Evolutionary conservation across 2,797 vertebrate genomes (phyloP), one percentile per base, ranked within the genome.

Genomic region (Sebastes taczanowskii): DNA sequence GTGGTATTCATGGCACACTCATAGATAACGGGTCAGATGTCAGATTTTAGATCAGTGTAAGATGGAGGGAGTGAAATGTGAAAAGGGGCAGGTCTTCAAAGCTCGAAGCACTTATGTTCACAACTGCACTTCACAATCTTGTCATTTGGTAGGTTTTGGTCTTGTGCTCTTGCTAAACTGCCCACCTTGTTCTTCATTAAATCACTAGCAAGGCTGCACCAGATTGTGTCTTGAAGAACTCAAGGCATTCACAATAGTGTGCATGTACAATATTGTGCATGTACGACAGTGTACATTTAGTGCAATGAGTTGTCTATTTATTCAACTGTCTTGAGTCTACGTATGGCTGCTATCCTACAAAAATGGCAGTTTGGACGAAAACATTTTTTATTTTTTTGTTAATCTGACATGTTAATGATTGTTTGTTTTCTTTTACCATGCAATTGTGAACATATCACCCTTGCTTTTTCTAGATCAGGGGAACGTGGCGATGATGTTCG

Each of bases 291-390:
- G 89, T 89, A 89, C 84, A 79, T 58, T 87, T 92, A 92, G 88
- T 93, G 92, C 90, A 93, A 86, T 78, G 91, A 80, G 84, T 85
- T 66, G 79, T 88, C 83, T 92, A 56, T 72, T 65, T 85, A 63
- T 80, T 83, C 56, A 81, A 74, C 88, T 76, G 86, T 90, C 88
- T 92, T 60, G 83, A 88, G 86, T 91, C 87, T 88, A 87, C 74
- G 46, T 96, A 96, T 96, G 95, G 95, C 95, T 96, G 93, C 95
- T 96, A 95, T 96, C 95, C 95, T 95, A 96, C 89, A 89, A 94
- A 93, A 93, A 94, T 95, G 95, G 95, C 95, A 96, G 95, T 96
- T 94, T 92, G 90, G 84, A 86, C 69, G 29, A 83, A 84, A 86
- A 49, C 4, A 4, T 67, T 61, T 23, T 64, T 80, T 78, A 6